Conservation (phyloP, 1,140 invertebrate genomes). For the Drosophila paulistorum region DNA sequence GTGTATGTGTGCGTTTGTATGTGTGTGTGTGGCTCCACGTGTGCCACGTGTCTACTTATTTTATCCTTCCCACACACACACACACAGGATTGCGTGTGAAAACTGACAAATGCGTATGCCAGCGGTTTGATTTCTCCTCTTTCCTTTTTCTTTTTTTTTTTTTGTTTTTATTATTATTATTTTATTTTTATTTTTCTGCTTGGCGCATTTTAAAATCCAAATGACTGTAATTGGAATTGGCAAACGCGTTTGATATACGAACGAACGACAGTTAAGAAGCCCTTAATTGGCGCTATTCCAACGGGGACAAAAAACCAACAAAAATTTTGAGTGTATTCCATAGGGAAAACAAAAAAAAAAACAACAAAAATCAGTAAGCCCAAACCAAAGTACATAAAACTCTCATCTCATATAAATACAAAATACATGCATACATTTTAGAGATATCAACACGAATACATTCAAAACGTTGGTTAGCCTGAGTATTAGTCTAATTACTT, state of each 20-base stretch:
- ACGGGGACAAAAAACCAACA: not conserved
- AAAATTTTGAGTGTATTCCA: not conserved
- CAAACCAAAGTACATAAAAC: no score
- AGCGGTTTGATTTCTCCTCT: not conserved
- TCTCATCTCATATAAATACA: no score
- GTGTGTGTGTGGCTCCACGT: slow-evolving; percentile 23
- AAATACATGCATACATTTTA: no score
- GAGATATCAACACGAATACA: no score
- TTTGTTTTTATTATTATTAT: not conserved
- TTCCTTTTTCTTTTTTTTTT: not conserved
- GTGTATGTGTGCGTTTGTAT: slow-evolving; percentile 8
- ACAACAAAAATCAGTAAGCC: not conserved
- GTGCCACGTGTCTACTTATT: slow-evolving; percentile 50
- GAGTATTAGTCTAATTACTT: no score
- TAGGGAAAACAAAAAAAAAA: not conserved
- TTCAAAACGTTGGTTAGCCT: no score
- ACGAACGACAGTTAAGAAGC: slow-evolving; percentile 3
- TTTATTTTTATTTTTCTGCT: slow-evolving; percentile 1
- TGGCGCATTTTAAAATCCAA: slow-evolving; percentile 13
- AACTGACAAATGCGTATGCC: slow-evolving; percentile 47
- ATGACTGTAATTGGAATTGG: slow-evolving; percentile 19
- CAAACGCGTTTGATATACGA: slow-evolving; percentile 12
- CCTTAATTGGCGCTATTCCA: slow-evolving; percentile 7
- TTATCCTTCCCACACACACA: slow-evolving; percentile 28
- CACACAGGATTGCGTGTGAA: slow-evolving; percentile 49